Evolutionary conservation across 2,113 vertebrate genomes (phyloP).

Genomic region (Patagioenas fasciata): DNA sequence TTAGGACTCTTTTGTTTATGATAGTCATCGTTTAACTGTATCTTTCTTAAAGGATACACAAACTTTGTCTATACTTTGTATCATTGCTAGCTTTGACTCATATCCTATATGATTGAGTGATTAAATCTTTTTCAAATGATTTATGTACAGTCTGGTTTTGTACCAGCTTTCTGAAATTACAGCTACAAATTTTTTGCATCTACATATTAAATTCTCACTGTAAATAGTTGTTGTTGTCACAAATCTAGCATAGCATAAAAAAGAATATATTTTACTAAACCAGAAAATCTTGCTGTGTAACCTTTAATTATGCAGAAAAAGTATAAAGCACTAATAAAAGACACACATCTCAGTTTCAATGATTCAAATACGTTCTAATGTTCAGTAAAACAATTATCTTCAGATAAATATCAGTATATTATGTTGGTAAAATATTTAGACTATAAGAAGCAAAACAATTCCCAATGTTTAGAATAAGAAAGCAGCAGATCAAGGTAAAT

Average conservation of each 20-base stretch:
- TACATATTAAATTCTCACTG: not conserved
- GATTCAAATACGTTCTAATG: not conserved
- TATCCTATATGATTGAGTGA: not conserved
- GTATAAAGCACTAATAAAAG: not conserved
- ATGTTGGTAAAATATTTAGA: not conserved
- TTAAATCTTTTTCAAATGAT: not conserved
- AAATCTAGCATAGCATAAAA: not conserved
- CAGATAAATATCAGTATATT: not conserved
- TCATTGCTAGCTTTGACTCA: not conserved
- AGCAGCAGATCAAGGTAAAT: not conserved
- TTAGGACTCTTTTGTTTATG: not conserved
- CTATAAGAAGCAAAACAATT: not conserved
- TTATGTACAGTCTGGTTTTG: not conserved
- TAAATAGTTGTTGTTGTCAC: not conserved
- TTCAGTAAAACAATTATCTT: not conserved
- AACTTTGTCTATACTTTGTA: not conserved
- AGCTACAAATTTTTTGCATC: not conserved
- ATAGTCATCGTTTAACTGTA: not conserved
- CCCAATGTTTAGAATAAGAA: not conserved
- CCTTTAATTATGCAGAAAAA: slow-evolving; percentile 10
- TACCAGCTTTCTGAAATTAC: not conserved
- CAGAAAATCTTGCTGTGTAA: not conserved
- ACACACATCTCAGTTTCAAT: not conserved
- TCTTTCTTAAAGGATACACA: not conserved
- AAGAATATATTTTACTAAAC: not conserved